Base-by-base conservation (phyloP, 2,888 invertebrate species). In the Dryobotodes eremita region DNA sequence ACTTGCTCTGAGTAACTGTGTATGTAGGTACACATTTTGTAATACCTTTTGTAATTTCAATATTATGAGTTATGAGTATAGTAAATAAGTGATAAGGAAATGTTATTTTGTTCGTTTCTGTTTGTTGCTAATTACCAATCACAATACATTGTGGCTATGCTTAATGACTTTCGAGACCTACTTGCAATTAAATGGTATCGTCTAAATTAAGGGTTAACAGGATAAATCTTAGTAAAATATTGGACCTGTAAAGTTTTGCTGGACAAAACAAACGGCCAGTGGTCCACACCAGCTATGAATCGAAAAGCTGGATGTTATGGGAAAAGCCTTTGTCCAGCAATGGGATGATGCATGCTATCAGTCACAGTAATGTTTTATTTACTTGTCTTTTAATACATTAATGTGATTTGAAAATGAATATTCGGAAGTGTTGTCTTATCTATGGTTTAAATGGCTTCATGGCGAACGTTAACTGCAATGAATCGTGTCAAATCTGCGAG, bases 361-460 rank as follows among this genome's bases (percentile, higher is more conserved):
- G 26, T 48, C 26, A 13, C 8, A 20, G 36, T 59, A 10, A 46
- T n/a, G 42, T 69, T 31, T 53, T 69, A 69, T 77, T 36, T 7
- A 64, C n/a, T 46, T 23, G 48, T 26, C 7, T 42, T 62, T 42
- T 17, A 46, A 46, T 15, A 50, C 36, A 11, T 59, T 26, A 5
- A 10, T 46, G 23, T 36, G 23, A 62, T 26, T 72, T 80, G n/a
- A 50, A 55, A 62, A 48, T 66, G 0, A 11, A 69, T 75, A 68
- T 73, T 70, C 46, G 36, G 42, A 59, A 75, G n/a, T 76, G 53
- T 31, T 26, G 15, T 57, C 53, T 77, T 86, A 86, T 83, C 83
- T 59, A 57, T 53, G 10, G 31, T 61, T 75, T 76, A 66, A 76
- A 74, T 65, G 31, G 65, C 61, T 70, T 57, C 71, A 79, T 55